phyloP scores from a whole-genome alignment of 2,113 vertebrate genomes.

The Myxocyprinus asiaticus region DNA sequence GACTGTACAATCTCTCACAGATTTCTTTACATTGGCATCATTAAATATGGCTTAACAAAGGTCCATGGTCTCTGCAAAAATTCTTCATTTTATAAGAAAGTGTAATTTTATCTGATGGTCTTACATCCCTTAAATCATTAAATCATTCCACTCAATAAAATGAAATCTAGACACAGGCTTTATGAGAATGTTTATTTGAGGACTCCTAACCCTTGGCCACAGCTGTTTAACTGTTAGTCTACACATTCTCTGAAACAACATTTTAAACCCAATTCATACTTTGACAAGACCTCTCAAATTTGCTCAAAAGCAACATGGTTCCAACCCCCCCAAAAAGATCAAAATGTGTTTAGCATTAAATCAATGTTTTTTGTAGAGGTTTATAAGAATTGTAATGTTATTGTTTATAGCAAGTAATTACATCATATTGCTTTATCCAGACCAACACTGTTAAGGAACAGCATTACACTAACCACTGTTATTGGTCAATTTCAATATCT shows the following conservation, averaged over 20 bases:
- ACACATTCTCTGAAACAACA: neutral
- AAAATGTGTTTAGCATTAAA: too few species aligned
- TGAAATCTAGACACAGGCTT: constrained; percentile 59
- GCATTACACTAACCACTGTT: too few species aligned
- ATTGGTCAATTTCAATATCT: neutral
- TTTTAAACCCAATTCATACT: constrained; percentile 14
- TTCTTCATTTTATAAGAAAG: too few species aligned
- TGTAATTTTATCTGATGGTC: too few species aligned
- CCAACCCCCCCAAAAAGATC: too few species aligned
- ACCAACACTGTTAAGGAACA: neutral
- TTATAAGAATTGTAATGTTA: neutral
- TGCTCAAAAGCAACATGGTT: too few species aligned
- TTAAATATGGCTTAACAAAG: too few species aligned
- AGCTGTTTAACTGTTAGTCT: neutral
- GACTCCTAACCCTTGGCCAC: constrained; percentile 41
- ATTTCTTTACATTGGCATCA: too few species aligned
- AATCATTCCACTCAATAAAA: constrained; percentile 2
- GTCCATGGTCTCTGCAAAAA: too few species aligned
- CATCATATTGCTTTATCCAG: neutral
- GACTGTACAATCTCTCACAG: too few species aligned
- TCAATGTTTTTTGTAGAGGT: too few species aligned
- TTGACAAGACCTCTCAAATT: constrained; percentile 20
- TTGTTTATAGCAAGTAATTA: neutral
- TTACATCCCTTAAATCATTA: neutral
- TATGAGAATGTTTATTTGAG: constrained; percentile 70